A percentile compares a stretch with the other conserved stretches of the same genome.
These are phyloP conservation scores for Synanthedon andrenaeformis DNA, from an alignment of 2,888 invertebrate species.

Conservation along the genomic window DNA sequence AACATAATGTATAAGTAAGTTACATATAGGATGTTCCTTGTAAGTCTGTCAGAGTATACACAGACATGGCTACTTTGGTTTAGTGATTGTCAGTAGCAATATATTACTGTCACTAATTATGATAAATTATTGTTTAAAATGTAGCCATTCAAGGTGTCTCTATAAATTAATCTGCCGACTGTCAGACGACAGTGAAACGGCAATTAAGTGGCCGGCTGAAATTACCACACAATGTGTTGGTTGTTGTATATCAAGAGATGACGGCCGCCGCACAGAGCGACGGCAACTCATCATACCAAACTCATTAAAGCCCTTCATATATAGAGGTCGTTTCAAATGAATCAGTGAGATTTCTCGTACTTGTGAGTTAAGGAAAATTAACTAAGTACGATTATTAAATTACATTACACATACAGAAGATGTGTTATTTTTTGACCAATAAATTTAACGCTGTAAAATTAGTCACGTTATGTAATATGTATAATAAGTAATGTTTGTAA, in stretches of 20 bases:
- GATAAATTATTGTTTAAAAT: constrained; percentile 52
- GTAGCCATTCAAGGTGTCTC: constrained; percentile 50
- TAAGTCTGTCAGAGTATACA: no score
- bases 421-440: no score
- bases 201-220: constrained; percentile 57
- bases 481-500: no score
- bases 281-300: constrained; percentile 42
- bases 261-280: constrained; percentile 36
- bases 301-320: background rate
- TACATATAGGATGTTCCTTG: no score
- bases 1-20: no score
- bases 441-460: no score
- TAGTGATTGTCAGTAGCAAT: background rate
- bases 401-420: no score
- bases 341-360: no score
- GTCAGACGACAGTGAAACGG: constrained; percentile 55
- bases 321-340: background rate
- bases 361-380: no score
- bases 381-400: no score
- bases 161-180: constrained; percentile 59
- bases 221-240: constrained; percentile 65
- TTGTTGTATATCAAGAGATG: constrained; percentile 55
- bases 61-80: background rate
- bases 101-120: constrained; percentile 44
- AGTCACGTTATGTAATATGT: no score